phyloP scores from a whole-genome alignment of 2,888 invertebrate genomes.

The Zaprionus bogoriensis region DNA sequence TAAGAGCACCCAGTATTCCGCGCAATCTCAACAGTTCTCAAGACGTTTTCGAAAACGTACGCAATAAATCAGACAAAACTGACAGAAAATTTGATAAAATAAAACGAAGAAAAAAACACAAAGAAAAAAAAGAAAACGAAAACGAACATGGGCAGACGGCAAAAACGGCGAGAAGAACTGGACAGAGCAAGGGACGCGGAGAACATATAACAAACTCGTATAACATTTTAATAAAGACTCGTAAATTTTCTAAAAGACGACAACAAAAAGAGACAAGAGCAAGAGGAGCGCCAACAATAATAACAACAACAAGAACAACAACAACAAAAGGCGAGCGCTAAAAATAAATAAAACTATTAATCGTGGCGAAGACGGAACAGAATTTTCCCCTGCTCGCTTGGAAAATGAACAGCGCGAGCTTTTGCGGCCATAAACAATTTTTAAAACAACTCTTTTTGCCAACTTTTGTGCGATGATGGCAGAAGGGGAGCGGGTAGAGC shows the following conservation, averaged over 20 bases:
- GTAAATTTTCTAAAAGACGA: conserved; percentile 59
- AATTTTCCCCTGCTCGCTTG: conserved; percentile 49
- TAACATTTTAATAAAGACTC: conserved; percentile 77
- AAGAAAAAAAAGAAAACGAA: conserved; percentile 12
- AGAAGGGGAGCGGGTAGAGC: neutral
- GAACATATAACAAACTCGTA: conserved; percentile 49
- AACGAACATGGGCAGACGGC: conserved; percentile 26
- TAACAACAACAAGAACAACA: conserved; percentile 55
- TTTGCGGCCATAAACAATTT: conserved; percentile 69
- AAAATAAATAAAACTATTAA: conserved; percentile 80
- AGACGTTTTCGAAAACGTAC: conserved; percentile 15
- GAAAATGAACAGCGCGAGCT: conserved; percentile 73
- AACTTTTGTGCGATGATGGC: conserved; percentile 49
- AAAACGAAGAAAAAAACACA: conserved; percentile 49
- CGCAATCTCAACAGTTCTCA: conserved; percentile 3
- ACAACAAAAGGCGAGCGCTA: conserved; percentile 77
- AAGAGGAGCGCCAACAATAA: neutral
- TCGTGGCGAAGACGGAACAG: conserved; percentile 59
- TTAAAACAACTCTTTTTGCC: conserved; percentile 78
- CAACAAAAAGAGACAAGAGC: conserved; percentile 36
- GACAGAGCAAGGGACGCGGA: neutral
- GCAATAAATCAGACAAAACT: conserved; percentile 69
- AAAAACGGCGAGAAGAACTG: neutral
- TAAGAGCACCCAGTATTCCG: neutral
- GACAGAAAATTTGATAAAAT: conserved; percentile 73